Percentiles rank a stretch among this genome's conserved stretches.
Conservation (phyloP, 2,888 invertebrate species). For the Pasiphila rectangulata region DNA sequence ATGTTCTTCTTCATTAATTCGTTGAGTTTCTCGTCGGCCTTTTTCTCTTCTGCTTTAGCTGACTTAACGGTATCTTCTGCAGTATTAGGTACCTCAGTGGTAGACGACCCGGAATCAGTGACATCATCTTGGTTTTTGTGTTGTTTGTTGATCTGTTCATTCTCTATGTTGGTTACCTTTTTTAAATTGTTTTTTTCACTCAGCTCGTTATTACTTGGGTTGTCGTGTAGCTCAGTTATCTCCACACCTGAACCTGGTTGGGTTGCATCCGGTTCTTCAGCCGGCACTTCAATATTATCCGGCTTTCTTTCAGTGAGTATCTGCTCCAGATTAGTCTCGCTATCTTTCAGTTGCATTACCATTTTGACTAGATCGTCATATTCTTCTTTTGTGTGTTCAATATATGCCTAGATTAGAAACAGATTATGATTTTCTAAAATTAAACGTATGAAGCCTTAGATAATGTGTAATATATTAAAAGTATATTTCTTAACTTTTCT, state of each 20-base stretch:
- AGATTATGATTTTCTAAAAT: slow-evolving; percentile 2
- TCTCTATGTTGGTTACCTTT: slow-evolving; percentile 72
- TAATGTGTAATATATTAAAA: no score
- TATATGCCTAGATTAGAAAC: slow-evolving; percentile 69
- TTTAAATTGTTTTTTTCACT: slow-evolving; percentile 53
- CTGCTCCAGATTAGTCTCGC: slow-evolving; percentile 83
- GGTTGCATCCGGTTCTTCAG: slow-evolving; percentile 44
- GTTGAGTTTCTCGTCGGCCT: slow-evolving; percentile 61
- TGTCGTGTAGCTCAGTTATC: slow-evolving; percentile 31
- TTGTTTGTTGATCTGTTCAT: slow-evolving; percentile 71
- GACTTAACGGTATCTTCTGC: slow-evolving; percentile 16
- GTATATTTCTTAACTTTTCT: no score
- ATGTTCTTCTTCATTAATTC: slow-evolving; percentile 67
- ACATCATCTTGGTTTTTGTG: slow-evolving; percentile 40
- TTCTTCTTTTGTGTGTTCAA: slow-evolving; percentile 77
- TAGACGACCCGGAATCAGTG: no score
- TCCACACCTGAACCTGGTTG: slow-evolving; percentile 34
- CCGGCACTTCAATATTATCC: slow-evolving; percentile 63
- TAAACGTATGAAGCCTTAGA: background rate
- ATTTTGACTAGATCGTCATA: slow-evolving; percentile 83
- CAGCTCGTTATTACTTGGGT: slow-evolving; percentile 46
- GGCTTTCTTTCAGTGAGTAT: slow-evolving; percentile 68
- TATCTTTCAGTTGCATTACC: slow-evolving; percentile 85
- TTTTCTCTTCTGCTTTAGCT: slow-evolving; percentile 48
- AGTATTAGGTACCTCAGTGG: background rate